These are phyloP conservation scores for Callipepla californica DNA, from an alignment of 2,113 vertebrate species.

Conservation along the genomic window DNA sequence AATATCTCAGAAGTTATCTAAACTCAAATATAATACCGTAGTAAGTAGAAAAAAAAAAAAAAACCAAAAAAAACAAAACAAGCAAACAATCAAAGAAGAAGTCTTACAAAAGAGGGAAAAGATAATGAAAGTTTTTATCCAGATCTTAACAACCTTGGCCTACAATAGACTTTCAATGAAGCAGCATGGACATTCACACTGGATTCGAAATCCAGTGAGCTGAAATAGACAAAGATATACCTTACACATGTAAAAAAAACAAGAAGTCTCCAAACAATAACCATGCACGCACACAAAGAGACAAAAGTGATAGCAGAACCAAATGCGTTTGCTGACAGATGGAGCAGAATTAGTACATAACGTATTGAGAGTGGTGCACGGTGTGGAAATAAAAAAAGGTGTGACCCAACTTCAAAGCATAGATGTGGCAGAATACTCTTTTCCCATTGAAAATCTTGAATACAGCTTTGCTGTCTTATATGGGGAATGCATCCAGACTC, in stretches of 20 bases:
- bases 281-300: neutral
- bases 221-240: neutral
- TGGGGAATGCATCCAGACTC: neutral
- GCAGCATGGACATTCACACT: neutral
- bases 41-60: neutral
- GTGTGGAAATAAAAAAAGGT: neutral
- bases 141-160: neutral
- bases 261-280: neutral
- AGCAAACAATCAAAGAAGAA: neutral
- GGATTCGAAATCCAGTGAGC: neutral
- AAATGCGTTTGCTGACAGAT: neutral
- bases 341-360: neutral
- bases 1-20: neutral
- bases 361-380: rapidly evolving
- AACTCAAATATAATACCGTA: neutral
- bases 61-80: neutral
- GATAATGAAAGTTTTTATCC: neutral
- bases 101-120: neutral
- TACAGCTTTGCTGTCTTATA: neutral
- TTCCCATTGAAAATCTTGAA: neutral
- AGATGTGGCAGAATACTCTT: neutral
- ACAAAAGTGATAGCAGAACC: neutral
- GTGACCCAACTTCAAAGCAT: neutral
- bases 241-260: neutral
- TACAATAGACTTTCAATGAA: neutral